Conservation (phyloP, 1,140 invertebrate species). For the Dicyema japonicum region DNA sequence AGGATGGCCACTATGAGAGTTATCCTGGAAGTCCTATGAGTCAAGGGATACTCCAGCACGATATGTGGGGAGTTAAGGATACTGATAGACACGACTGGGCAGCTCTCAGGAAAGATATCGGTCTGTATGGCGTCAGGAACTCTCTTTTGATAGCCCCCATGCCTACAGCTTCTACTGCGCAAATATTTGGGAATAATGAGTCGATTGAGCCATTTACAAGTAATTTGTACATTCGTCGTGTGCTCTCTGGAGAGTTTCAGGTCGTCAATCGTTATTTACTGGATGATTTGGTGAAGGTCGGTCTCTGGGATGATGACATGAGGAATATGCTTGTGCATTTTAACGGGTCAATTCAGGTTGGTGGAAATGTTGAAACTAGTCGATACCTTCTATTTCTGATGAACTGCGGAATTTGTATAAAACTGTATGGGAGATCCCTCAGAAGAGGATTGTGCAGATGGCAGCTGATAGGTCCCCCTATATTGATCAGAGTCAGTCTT, state of each 20-base stretch:
- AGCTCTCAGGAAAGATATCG: constrained; percentile 45
- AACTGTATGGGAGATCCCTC: constrained; percentile 91
- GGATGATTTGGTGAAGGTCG: constrained; percentile 52
- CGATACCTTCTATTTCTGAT: constrained; percentile 48
- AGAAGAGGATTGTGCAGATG: constrained; percentile 73
- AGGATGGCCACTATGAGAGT: constrained; percentile 50
- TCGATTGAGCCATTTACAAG: constrained; percentile 88
- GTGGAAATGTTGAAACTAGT: no score
- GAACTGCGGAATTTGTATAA: constrained; percentile 66
- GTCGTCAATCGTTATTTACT: constrained; percentile 82
- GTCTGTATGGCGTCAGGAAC: constrained; percentile 59
- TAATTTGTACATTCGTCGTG: constrained; percentile 69
- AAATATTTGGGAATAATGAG: constrained; percentile 94
- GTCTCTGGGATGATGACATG: constrained; percentile 77
- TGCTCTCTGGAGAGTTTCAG: constrained; percentile 57
- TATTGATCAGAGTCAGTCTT: constrained; percentile 86
- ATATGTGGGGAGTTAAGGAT: constrained; percentile 80
- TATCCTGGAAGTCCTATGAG: constrained; percentile 63
- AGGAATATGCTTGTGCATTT: constrained; percentile 57
- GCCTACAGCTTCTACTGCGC: constrained; percentile 92
- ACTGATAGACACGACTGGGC: constrained; percentile 42
- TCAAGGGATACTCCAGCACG: constrained; percentile 76
- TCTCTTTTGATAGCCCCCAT: constrained; percentile 74
- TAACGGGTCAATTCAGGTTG: constrained; percentile 24
- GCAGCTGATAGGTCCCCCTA: constrained; percentile 80